phyloP scores from a whole-genome alignment of 2,888 invertebrate genomes.

The Atethmia centrago region DNA sequence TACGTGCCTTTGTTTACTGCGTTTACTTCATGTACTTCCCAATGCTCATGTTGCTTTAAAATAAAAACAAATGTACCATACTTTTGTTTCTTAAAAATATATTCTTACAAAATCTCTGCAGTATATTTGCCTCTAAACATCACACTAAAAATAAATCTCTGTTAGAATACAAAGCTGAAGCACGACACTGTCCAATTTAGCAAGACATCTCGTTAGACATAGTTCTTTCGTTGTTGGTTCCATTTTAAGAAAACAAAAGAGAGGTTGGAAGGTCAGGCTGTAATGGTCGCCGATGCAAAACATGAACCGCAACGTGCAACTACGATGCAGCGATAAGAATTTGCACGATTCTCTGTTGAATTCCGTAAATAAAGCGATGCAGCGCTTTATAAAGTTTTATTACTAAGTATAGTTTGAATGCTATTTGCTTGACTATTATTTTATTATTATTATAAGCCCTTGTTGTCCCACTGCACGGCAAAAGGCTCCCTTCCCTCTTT shows the following conservation, averaged over 20 bases:
- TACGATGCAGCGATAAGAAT: conserved; percentile 82
- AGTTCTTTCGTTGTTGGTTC: conserved; percentile 34
- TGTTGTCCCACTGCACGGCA: no score
- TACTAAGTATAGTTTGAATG: conserved; percentile 33
- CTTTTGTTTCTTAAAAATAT: conserved; percentile 17
- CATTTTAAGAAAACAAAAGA: conserved; percentile 41
- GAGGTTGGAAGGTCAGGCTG: conserved; percentile 53
- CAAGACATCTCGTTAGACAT: conserved; percentile 48
- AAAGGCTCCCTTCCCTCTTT: no score
- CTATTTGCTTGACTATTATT: conserved; percentile 43
- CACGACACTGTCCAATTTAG: conserved; percentile 57
- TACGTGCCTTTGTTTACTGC: background rate
- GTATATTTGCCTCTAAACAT: conserved; percentile 56
- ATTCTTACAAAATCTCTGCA: conserved; percentile 49
- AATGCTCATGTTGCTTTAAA: conserved; percentile 6
- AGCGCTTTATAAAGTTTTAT: conserved; percentile 56
- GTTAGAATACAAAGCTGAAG: conserved; percentile 60
- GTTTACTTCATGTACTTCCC: background rate
- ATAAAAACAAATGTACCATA: background rate
- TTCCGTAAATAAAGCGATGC: conserved; percentile 64
- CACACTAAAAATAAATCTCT: conserved; percentile 66
- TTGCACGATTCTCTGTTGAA: conserved; percentile 80
- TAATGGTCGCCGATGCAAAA: conserved; percentile 70
- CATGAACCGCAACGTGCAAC: conserved; percentile 79
- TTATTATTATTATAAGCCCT: no score